Evolutionary conservation across 2,113 vertebrate genomes (phyloP), one percentile per base, ranked within the genome.

Genomic region (Scomber scombrus): DNA sequence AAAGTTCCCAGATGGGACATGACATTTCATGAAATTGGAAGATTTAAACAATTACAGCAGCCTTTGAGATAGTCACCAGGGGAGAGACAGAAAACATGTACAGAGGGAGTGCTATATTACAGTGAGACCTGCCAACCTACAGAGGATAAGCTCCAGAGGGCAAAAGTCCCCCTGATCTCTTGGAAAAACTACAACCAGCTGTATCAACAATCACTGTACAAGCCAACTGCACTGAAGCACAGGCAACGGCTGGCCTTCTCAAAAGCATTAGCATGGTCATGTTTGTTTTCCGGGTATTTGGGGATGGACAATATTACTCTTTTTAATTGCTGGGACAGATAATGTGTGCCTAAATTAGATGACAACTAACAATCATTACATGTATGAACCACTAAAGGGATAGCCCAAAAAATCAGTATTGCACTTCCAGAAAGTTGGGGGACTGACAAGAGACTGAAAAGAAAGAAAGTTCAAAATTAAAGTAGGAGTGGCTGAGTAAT

Each of bases 131-230:
- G 77, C 87, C 85, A 85, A 74, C 85, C 78, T 85, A 11, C 80
- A 26, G 61, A 70, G 72, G 82, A 89, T 77, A 31, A 78, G 56
- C 54, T 85, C 76, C 74, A 79, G 54, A 82, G 81, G 85, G 65
- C 77, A 86, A 81, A 80, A 71, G 65, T 58, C 79, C 50, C 58
- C 73, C 46, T 43, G 68, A 88, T 86, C 80, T 71, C 40, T 65
- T 79, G 76, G 60, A 86, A 62, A 80, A 91, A 89, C 69, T 49
- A 71, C 63, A 92, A 79, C 18, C 92, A 94, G 90, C 93, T 95
- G 91, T 84, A 67, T 78, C 84, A 94, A 93, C 88, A 89, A 13
- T 15, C 2, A 13, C 50, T 63, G 62, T 61, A 45, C 51, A 68
- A 71, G 54, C 62, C 52, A 6, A 75, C 21, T n/a, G 56, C 1